Evolutionary conservation across 2,888 invertebrate species (phyloP), one percentile per base, ranked within the genome.

Genomic region (Trichacis sp.): DNA sequence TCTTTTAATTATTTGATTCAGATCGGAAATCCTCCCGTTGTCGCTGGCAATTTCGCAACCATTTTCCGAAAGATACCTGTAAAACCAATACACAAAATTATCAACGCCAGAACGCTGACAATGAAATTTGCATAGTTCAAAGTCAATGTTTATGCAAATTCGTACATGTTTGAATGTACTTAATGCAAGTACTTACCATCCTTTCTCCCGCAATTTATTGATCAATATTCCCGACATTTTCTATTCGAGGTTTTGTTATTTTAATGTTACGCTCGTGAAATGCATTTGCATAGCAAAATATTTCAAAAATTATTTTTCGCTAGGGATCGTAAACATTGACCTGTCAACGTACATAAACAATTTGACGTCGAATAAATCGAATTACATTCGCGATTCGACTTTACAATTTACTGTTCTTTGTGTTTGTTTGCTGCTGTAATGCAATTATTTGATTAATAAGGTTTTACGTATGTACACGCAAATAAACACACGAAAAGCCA

Each of bases 31-130:
- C 78, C 85, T 86, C 64, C 88, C 89, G 83, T 89, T 88, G 84
- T 90, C 89, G 69, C 88, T 89, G 72, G 92, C 85, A 77, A 88
- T 85, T 82, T 90, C 88, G 64, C 90, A 85, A 70, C 93, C 93
- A 78, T 91, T 90, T 70, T 89, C 88, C 68, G 92, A 90, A 71
- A 93, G 86, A 83, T 90, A 87, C 93, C 93, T 93, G 38, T 6
- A 63, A 56, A 46, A 45, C 40, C 9, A 36, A 18, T 29, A 33
- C 12, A 45, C 8, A n/a, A 58, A 19, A 36, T 24, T 24, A 24
- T 24, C 24, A 24, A 24, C 24, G 3, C 8, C 24, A 8, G 8
- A 24, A 3, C 8, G 3, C 8, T 24, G 8, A 24, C 4, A 5
- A 8, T 5, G 24, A 24, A 24, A 24, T 8, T 24, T 8, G 24